phyloP scores from a whole-genome alignment of 2,113 vertebrate genomes.

The Amia ocellicauda region DNA sequence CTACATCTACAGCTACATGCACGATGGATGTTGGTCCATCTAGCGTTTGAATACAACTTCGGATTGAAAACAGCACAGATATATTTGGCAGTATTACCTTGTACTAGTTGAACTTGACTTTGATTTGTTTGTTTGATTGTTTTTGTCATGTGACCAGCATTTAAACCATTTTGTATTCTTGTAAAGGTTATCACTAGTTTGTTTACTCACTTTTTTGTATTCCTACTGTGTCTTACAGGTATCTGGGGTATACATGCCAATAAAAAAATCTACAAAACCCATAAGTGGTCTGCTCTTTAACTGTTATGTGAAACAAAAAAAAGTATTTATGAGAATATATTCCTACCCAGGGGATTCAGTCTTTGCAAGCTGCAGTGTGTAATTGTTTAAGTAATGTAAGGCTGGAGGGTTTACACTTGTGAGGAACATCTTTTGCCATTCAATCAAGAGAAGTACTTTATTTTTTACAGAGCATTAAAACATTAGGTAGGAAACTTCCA shows the following conservation, averaged over 20 bases:
- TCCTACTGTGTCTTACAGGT: constrained; percentile 19
- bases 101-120: constrained; percentile 14
- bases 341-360: too few relatives aligned
- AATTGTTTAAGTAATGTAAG: too few relatives aligned
- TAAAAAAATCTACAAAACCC: constrained; percentile 48
- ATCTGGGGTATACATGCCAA: constrained; percentile 51
- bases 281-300: not conserved
- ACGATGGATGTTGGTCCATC: not conserved
- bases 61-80: constrained; percentile 14
- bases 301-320: not conserved
- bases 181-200: constrained; percentile 33
- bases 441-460: too few relatives aligned
- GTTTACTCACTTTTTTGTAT: constrained; percentile 22
- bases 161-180: constrained; percentile 49
- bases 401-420: too few relatives aligned
- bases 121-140: constrained; percentile 38
- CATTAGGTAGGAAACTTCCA: too few relatives aligned
- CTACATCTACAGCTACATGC: not conserved
- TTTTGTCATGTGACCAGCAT: constrained; percentile 35
- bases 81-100: constrained; percentile 34
- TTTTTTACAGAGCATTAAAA: too few relatives aligned
- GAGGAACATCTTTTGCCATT: too few relatives aligned
- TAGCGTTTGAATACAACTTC: constrained; percentile 2
- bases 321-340: too few relatives aligned
- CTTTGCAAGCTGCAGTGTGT: too few relatives aligned